phyloP scores from a whole-genome alignment of 2,797 vertebrate genomes.

The Acipenser oxyrinchus region DNA sequence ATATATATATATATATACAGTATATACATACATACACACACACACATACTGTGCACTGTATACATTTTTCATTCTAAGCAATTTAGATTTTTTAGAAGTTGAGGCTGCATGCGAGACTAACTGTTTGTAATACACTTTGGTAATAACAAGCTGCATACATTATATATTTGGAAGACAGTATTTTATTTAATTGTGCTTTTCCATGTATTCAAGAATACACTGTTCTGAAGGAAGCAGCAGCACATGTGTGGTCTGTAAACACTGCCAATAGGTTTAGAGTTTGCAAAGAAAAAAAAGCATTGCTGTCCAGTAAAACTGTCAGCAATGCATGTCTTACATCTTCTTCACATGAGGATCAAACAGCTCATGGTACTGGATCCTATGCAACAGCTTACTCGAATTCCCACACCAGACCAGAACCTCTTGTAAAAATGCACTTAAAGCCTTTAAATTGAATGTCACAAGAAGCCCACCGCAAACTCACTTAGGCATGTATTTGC shows the following conservation, averaged over 20 bases:
- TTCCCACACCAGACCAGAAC: not conserved
- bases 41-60: too few species aligned
- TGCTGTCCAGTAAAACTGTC: slow-evolving; percentile 8
- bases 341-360: not conserved
- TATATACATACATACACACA: too few species aligned
- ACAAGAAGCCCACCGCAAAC: not conserved
- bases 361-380: not conserved
- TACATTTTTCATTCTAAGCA: too few species aligned
- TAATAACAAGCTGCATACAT: too few species aligned
- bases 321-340: not conserved
- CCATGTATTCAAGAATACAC: too few species aligned
- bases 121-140: too few species aligned
- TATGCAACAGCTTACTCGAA: not conserved
- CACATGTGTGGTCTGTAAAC: slow-evolving; percentile 5
- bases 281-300: not conserved
- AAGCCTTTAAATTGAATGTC: not conserved
- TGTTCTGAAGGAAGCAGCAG: slow-evolving; percentile 1
- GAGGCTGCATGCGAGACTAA: too few species aligned
- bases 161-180: too few species aligned
- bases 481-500: not conserved
- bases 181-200: too few species aligned
- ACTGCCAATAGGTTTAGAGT: slow-evolving; percentile 1
- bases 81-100: too few species aligned
- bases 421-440: not conserved
- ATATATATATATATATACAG: too few species aligned